A percentile compares a stretch with the other conserved stretches of the same genome.
Conservation (phyloP, 2,888 invertebrate genomes). For the Dryobotodes eremita region DNA sequence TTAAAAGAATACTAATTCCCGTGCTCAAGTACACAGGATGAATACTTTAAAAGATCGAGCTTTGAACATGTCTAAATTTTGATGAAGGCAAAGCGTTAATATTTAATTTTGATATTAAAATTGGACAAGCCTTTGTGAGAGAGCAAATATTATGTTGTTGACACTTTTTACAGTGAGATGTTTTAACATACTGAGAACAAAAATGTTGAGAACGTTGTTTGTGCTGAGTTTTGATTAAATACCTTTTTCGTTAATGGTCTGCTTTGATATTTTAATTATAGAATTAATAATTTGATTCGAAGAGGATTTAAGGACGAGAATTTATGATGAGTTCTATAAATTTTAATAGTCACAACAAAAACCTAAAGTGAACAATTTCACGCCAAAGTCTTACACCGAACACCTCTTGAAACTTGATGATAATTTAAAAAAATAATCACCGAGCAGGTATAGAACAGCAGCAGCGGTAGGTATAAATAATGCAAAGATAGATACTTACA, state of each 20-base stretch:
- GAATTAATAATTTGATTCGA: constrained; percentile 7
- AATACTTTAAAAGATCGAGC: constrained; percentile 9
- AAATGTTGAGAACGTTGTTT: not conserved
- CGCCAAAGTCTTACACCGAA: not conserved
- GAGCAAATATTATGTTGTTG: constrained; percentile 22
- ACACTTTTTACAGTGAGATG: constrained; percentile 17
- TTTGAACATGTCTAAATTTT: constrained; percentile 39
- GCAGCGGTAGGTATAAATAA: not conserved
- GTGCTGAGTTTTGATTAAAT: constrained; percentile 15
- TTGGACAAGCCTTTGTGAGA: constrained; percentile 9
- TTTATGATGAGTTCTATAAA: not conserved
- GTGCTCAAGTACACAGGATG: not conserved
- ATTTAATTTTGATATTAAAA: constrained; percentile 29
- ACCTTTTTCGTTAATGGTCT: not conserved
- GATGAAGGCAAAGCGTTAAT: constrained; percentile 26
- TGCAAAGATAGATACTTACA: constrained; percentile 70
- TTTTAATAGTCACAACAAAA: not conserved
- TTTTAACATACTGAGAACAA: not conserved
- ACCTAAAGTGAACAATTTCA: not conserved
- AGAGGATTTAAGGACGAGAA: not conserved
- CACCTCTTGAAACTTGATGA: not conserved
- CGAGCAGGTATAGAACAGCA: not conserved
- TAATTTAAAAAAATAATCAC: not conserved
- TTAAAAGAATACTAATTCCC: constrained; percentile 48
- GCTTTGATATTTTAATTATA: constrained; percentile 17